A percentile compares a stretch with the other conserved stretches of the same genome.
Evolutionary conservation across 2,888 invertebrate genomes (phyloP).

Genomic region (Dicyrtoma fusca): DNA sequence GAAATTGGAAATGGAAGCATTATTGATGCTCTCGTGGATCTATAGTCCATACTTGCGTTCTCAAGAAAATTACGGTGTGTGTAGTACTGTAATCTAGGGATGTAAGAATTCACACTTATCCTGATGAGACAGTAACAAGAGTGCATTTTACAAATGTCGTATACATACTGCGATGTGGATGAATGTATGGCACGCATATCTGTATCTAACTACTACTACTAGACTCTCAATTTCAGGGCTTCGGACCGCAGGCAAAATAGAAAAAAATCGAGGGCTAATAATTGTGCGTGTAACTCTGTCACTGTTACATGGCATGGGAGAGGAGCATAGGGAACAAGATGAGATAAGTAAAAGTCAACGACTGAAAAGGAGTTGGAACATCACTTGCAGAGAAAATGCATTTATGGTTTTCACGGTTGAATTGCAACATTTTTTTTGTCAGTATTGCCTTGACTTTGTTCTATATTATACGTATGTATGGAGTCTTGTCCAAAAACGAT

Average conservation of each 20-base stretch:
- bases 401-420: slow-evolving; percentile 21
- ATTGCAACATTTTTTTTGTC: not conserved
- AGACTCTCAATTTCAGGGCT: not conserved
- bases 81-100: not conserved
- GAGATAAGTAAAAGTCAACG: slow-evolving; percentile 17
- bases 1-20: too few species aligned
- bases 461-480: too few species aligned
- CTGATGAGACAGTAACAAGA: not conserved
- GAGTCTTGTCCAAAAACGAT: too few species aligned
- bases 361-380: slow-evolving; percentile 7
- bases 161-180: not conserved
- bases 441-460: slow-evolving; percentile 14
- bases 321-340: not conserved
- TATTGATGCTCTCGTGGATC: too few species aligned
- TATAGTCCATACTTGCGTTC: too few species aligned
- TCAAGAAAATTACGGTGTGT: too few species aligned
- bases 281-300: too few species aligned
- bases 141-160: not conserved
- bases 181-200: not conserved
- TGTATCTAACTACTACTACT: not conserved
- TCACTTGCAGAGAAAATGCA: slow-evolving; percentile 13
- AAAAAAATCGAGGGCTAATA: too few species aligned
- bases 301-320: too few species aligned
- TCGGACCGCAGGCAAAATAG: too few species aligned
- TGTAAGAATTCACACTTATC: slow-evolving; percentile 6